Base-by-base conservation (phyloP, 1,140 invertebrate genomes). In the silkworm (Bombyx mori) region DNA sequence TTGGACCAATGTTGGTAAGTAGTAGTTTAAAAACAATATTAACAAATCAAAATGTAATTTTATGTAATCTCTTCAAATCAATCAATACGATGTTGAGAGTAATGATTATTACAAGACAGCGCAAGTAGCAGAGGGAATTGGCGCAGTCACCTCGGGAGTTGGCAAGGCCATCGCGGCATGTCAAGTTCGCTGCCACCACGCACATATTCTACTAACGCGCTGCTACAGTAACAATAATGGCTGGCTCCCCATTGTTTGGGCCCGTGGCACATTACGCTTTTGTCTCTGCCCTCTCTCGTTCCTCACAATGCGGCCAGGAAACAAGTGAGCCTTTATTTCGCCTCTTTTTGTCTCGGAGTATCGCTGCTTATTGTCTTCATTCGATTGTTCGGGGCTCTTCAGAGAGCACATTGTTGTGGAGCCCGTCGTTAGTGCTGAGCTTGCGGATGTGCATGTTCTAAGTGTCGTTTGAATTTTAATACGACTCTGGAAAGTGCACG, bases 281-380 rank as follows among this genome's bases (percentile, higher is more conserved):
- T 85, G 83, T 86, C 83, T 85, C 80, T 85, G 83, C 82, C 79
- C 83, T 86, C 82, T 83, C 77, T 77, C 75, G 79, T 78, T 79
- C 81, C 83, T 86, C 80, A 86, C 83, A 85, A 85, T 87, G 80
- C 82, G 80, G 83, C 83, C 80, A 87, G 82, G 83, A 87, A 85
- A 87, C 83, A 87, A 87, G 82, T 85, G 82, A 83, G 83, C 82
- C 83, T 86, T 86, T 85, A 86, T 86, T 86, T 86, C 83, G 82
- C 82, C 80, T 84, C 82, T 85, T 85, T 85, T 86, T 86, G 83
- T 86, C 83, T 86, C 83, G 77, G 83, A 86, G 83, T 86, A 85
- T 86, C 83, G 83, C 81, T 86, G 83, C 83, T 86, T 86, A 86
- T 86, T 86, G 83, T 86, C 83, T 86, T 86, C 83, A 86, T 86